Conservation (phyloP, 1,140 invertebrate species). For the Pseudomyrmex flavicornis region DNA sequence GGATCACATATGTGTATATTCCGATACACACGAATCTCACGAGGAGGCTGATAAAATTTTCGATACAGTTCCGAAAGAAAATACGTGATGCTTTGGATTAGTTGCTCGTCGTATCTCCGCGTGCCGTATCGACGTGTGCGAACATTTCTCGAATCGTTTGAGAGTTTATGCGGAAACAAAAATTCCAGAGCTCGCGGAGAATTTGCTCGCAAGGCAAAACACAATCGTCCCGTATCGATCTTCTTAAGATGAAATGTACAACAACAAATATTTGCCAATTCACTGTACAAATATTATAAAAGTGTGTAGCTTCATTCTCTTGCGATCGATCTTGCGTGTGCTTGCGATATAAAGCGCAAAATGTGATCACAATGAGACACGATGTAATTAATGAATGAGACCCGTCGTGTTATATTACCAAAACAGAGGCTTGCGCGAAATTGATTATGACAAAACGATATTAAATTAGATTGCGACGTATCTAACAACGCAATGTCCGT, state of each 20-base stretch:
- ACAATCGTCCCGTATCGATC: too few species aligned
- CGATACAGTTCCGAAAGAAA: neutral
- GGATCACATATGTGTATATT: neutral
- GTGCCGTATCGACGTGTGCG: neutral
- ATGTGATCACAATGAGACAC: constrained; percentile 13
- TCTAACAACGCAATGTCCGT: too few species aligned
- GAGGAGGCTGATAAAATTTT: constrained; percentile 25
- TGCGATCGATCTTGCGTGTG: constrained; percentile 37
- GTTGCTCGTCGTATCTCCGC: neutral
- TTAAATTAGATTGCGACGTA: neutral
- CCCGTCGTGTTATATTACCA: neutral
- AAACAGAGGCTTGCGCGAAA: neutral
- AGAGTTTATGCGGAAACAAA: neutral
- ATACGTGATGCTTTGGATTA: neutral
- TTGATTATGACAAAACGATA: too few species aligned
- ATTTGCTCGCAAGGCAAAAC: neutral
- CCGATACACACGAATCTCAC: neutral
- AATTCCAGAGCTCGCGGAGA: neutral
- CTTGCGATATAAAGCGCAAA: neutral
- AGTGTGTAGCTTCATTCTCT: neutral
- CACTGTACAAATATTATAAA: neutral
- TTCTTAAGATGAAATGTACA: too few species aligned
- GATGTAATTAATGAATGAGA: constrained; percentile 39
- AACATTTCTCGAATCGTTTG: neutral
- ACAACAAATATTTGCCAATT: too few species aligned